These are phyloP conservation scores for Sinocyclocheilus anshuiensis DNA, from an alignment of 2,113 vertebrate genomes.

Conservation along the genomic window DNA sequence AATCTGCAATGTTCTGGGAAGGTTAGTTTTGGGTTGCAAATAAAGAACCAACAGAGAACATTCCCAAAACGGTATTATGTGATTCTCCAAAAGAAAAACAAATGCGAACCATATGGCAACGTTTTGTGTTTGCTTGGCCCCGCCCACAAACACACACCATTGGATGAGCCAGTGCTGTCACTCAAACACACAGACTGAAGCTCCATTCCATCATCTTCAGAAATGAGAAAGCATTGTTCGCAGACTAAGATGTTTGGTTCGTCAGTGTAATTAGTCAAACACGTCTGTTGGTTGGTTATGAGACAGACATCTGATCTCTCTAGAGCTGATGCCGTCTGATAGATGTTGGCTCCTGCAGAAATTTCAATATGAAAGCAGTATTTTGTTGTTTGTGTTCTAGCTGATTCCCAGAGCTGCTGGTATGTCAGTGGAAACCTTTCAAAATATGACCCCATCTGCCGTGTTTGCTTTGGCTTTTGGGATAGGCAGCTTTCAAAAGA, in stretches of 20 bases:
- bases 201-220: background rate
- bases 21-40: background rate
- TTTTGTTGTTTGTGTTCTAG: conserved; percentile 66
- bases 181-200: background rate
- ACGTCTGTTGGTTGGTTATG: background rate
- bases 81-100: background rate
- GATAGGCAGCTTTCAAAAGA: conserved; percentile 65
- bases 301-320: background rate
- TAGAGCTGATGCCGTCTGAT: conserved; percentile 50
- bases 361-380: conserved; percentile 63
- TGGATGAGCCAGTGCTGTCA: background rate
- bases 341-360: conserved; percentile 41
- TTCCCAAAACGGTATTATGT: background rate
- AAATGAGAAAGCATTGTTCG: background rate
- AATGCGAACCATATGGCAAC: background rate
- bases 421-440: conserved; percentile 69
- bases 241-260: background rate
- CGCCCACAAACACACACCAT: background rate
- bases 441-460: conserved; percentile 66
- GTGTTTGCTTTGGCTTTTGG: conserved; percentile 70
- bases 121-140: background rate
- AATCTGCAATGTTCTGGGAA: background rate
- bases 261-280: background rate
- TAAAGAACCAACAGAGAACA: background rate
- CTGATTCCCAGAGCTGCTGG: conserved; percentile 67